Base-by-base conservation (phyloP, 1,140 invertebrate species). In the Daktulosphaira vitifoliae region DNA sequence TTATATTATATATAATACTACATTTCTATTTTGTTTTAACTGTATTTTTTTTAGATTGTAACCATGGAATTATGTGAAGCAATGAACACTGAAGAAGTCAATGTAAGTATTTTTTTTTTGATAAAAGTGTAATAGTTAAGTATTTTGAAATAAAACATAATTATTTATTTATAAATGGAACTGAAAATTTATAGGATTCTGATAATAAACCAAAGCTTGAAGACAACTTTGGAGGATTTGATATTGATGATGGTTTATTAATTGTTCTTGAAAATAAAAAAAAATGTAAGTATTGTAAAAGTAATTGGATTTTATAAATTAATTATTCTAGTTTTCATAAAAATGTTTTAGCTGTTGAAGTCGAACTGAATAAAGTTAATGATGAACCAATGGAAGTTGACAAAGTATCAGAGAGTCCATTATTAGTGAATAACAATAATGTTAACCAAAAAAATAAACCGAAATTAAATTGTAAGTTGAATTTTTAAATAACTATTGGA, bases 261-360 rank as follows among this genome's bases (percentile, higher is more conserved):
- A 8, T n/a, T 15, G 1, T 39, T 16, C 22, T 44, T 59, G 53
- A 42, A 26, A 59, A 44, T 16, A 59, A 44, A 20, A 59, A 59
- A 18, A 15, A 26, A n/a, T 26, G 53, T 59, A 26, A 59, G 53
- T 13, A n/a, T 3, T 26, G 13, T 33, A 33, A 33, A 33, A 33
- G 11, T 33, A 6, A 5, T 33, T 33, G 5, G 29, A 33, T 33
- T 11, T 33, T 33, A 33, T 33, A 6, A 33, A 5, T 33, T 11
- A 33, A 33, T 33, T 33, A 33, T 33, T 33, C 11, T 33, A 33
- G 29, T 6, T 5, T 33, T 33, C 29, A 33, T 33, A 11, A 33
- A 33, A 33, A 33, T 33, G 11, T 13, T 42, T 42, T 15, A 59
- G 39, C 9, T 15, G 1, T 44, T 16, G 42, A 59, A 44, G n/a